Base-by-base conservation (phyloP, 2,888 invertebrate species). In the Cinara cedri region DNA sequence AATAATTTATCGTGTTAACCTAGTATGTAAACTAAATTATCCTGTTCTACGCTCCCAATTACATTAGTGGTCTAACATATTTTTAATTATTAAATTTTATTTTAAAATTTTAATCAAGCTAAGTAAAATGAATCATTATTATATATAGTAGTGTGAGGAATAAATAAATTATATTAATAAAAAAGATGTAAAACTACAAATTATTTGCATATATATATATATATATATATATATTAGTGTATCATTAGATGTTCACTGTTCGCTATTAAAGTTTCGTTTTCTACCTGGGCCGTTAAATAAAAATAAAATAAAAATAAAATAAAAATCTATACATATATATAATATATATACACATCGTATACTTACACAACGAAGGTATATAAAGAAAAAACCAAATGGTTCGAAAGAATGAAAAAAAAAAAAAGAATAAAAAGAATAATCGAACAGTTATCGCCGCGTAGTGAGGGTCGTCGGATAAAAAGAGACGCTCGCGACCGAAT, bases 251-350 rank as follows among this genome's bases (percentile, higher is more conserved):
- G n/a, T n/a, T n/a, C 60, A 26, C 26, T 3, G 10, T 26, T 62
- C 19, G 49, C 49, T 11, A 34, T 72, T 26, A 72, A 49, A 26
- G 46, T 34, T 74, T 62, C 19, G 34, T 49, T 34, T 21, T 21
- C 9, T 19, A 9, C 11, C 8, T 19, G 16, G 19, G 9, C 11
- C 16, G 26, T 68, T 26, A 19, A 70, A 70, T 34, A 34, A 51
- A 72, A 51, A 72, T 26, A 49, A 72, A 14, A n/a, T n/a, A n/a
- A n/a, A n/a, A n/a, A n/a, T n/a, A n/a, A n/a, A n/a, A n/a, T n/a
- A n/a, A 49, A 55, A 57, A 72, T 72, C 19, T 72, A 49, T 49
- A 62, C n/a, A n/a, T n/a, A n/a, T n/a, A n/a, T n/a, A n/a, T n/a
- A n/a, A n/a, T n/a, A n/a, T n/a, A n/a, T 9, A 11, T 24, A 21